Percentiles rank a stretch among this genome's conserved stretches.
Evolutionary conservation across 2,888 invertebrate species (phyloP).

Genomic region (Branchellion lobata): DNA sequence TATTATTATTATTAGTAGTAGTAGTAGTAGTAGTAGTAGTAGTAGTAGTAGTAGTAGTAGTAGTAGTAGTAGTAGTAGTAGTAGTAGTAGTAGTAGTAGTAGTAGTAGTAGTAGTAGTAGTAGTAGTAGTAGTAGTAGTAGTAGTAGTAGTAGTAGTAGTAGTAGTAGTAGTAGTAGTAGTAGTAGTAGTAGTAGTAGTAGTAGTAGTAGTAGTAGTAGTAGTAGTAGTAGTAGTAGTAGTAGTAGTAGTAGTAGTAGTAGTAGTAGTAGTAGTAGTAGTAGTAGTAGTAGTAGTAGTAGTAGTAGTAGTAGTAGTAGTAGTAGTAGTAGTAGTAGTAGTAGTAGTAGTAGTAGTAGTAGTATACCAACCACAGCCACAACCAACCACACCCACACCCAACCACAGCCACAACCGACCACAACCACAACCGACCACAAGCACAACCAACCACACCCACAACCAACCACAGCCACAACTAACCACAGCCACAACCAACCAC

Average conservation of each 20-base stretch:
- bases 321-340: conserved; percentile 38
- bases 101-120: conserved; percentile 29
- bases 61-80: conserved; percentile 38
- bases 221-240: conserved; percentile 22
- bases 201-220: conserved; percentile 22
- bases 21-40: conserved; percentile 40
- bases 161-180: conserved; percentile 27
- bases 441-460: no score
- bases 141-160: conserved; percentile 29
- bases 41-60: conserved; percentile 39
- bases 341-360: conserved; percentile 38
- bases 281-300: conserved; percentile 35
- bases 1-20: conserved; percentile 30
- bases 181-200: conserved; percentile 26
- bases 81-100: conserved; percentile 30
- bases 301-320: conserved; percentile 38
- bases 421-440: no score
- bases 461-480: no score
- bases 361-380: no score
- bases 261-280: conserved; percentile 22
- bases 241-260: conserved; percentile 21
- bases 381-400: no score
- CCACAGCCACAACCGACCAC: no score
- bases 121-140: conserved; percentile 29
- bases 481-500: no score